phyloP scores from a whole-genome alignment of 2,797 vertebrate species.

The Staurois parvus region DNA sequence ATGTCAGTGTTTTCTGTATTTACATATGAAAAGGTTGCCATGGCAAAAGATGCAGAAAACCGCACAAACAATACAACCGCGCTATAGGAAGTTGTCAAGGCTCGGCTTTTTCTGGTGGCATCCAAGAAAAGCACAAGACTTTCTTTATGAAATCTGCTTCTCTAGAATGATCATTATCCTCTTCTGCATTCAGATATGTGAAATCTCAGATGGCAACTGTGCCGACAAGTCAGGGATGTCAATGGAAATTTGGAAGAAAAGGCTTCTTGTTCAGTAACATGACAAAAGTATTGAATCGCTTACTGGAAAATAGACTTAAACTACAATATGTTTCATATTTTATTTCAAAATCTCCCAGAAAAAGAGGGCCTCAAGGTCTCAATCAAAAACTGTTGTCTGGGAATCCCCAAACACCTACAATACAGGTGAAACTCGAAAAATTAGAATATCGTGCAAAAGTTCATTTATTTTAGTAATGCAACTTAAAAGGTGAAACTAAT shows the following conservation, averaged over 20 bases:
- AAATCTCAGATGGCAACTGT: slow-evolving; percentile 13
- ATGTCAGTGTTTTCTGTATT: slow-evolving; percentile 36
- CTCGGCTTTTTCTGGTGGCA: slow-evolving; percentile 15
- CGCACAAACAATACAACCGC: slow-evolving; percentile 31
- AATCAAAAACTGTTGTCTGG: too few species aligned
- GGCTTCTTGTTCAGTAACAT: background rate
- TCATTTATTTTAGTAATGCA: too few species aligned
- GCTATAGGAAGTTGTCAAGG: slow-evolving; percentile 1
- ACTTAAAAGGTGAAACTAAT: too few species aligned
- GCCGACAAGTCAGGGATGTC: background rate
- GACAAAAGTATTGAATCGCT: background rate
- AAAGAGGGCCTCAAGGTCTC: too few species aligned
- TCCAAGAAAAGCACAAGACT: slow-evolving; percentile 18
- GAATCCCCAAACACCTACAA: too few species aligned
- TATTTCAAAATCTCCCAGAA: too few species aligned
- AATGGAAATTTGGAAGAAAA: slow-evolving; percentile 6
- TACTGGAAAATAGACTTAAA: background rate
- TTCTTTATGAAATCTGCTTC: slow-evolving; percentile 17
- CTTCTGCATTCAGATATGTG: background rate
- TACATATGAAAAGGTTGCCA: slow-evolving; percentile 53
- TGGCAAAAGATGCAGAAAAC: slow-evolving; percentile 30
- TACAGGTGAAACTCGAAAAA: too few species aligned
- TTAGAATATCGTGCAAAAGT: too few species aligned
- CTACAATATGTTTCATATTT: too few species aligned
- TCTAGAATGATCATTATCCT: slow-evolving; percentile 25